Evolutionary conservation across 2,888 invertebrate genomes (phyloP), one percentile per base, ranked within the genome.

Genomic region (Cordylochernes scorpioides): DNA sequence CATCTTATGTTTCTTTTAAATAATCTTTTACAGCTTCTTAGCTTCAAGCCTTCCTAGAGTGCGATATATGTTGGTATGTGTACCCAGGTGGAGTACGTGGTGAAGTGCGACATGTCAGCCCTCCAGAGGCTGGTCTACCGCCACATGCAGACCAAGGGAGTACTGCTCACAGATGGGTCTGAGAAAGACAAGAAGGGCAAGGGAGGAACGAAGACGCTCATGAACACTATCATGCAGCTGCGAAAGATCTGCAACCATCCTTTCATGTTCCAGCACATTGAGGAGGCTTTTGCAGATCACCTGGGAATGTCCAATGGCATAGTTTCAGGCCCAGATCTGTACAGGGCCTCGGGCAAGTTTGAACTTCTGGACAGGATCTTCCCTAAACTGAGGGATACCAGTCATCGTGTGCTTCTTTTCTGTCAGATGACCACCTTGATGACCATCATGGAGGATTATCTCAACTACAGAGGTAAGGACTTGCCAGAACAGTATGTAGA

Each of bases 361-460:
- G 97, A 99, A 54, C 59, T 97, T 27, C 55, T 97, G 31, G 94
- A 97, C 57, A 67, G 94, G 22, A 88, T 99, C 45, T 59, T 97
- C 45, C 94, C 94, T 0, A 97, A 99, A 55, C 57, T 97, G 42
- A 82, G 86, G 51, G 64, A 65, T 6, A 74, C 75, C 1, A 71
- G 72, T 35, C 97, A 97, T 58, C 63, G 91, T 37, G 84, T 94
- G n/a, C 59, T 97, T 37, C 69, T 99, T 37, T 97, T 97, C 63
- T 97, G 91, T 68, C 97, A 97, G 60, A 99, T 99, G 97, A 99
- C 97, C 0, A 77, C 84, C 47, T 68, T 88, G 42, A 94, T 97
- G 91, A 88, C 82, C 32, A 88, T 91, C 45, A 75, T 91, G 62
- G 97, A 97, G 52, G 97, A 99, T 57, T 97, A 88, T 52, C 64